Evolutionary conservation across 2,888 invertebrate genomes (phyloP).

Genomic region (Hemaris fuciformis): DNA sequence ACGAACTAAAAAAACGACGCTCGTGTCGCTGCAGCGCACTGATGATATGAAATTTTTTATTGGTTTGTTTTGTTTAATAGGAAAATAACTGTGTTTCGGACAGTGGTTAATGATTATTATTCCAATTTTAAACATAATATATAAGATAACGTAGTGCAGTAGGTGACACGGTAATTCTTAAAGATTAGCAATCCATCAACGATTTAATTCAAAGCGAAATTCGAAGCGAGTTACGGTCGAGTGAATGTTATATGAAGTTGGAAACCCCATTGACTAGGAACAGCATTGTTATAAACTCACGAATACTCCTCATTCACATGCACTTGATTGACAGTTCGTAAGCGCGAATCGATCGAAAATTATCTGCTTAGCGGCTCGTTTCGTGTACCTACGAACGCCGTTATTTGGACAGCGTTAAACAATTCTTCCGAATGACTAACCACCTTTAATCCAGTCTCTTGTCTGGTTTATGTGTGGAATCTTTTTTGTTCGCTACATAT

Average conservation of each 20-base stretch:
- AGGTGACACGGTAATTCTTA: neutral
- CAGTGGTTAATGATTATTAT: no score
- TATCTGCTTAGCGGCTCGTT: conserved; percentile 77
- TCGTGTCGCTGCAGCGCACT: conserved; percentile 15
- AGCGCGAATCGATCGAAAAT: conserved; percentile 64
- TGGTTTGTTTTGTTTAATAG: neutral
- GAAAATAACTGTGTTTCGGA: no score
- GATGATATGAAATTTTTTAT: conserved; percentile 8
- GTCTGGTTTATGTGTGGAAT: conserved; percentile 55
- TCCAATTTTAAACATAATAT: neutral
- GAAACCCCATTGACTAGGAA: conserved; percentile 34
- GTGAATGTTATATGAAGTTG: conserved; percentile 24
- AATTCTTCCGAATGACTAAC: conserved; percentile 76
- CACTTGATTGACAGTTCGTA: conserved; percentile 72
- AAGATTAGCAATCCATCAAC: neutral
- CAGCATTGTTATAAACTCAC: conserved; percentile 40
- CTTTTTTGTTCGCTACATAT: conserved; percentile 47
- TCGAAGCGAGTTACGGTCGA: conserved; percentile 27
- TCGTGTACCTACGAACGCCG: conserved; percentile 62
- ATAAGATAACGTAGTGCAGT: neutral
- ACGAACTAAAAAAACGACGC: conserved; percentile 46
- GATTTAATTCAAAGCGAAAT: neutral
- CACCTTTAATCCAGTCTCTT: conserved; percentile 64
- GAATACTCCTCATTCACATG: conserved; percentile 49
- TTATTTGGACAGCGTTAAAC: conserved; percentile 79